Evolutionary conservation across 2,113 vertebrate genomes (phyloP), one percentile per base, ranked within the genome.

Genomic region (Plotosus lineatus): DNA sequence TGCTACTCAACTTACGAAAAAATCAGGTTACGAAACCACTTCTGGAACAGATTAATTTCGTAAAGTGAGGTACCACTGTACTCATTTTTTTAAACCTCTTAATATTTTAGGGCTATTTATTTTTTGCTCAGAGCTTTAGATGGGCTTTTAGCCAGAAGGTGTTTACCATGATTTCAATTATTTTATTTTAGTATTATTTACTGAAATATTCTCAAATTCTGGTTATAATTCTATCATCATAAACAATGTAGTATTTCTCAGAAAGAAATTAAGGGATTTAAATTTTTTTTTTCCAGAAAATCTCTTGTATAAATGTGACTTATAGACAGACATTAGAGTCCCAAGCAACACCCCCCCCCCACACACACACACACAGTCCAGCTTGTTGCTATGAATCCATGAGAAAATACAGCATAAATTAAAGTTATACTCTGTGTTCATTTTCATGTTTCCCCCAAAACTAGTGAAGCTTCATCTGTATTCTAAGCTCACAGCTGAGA

Each of bases 401-500:
- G n/a, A 60, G 28, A 17, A 33, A 63, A 63, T 63, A 42, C 4
- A 42, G 38, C 65, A n/a, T n/a, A 42, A 68, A 40, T 26, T 2
- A 58, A 33, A 31, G 7, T 14, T 10, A 1, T 14, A 72, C 1
- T 2, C 19, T 50, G 19, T 19, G 31, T 72, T 72, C 15, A 31
- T 15, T 14, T 48, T 14, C 1, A 31, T 11, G 69, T 68, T 1
- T 48, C 44, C 33, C 63, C n/a, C 15, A 38, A 51, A 21, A 44
- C 17, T 65, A 36, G 65, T 73, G 65, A 78, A 73, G 28, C 42
- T 84, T 80, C 81, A 86, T 90, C 90, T 90, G 86, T 88, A 84
- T 89, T 90, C 87, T 83, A 88, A 88, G 84, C 87, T 88, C 86
- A 88, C 93, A 92, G 91, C 90, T 93, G 91, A 89, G 83, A 93